Percentiles rank a stretch among this genome's conserved stretches.
phyloP scores from a whole-genome alignment of 2,888 invertebrate species.

The Drosophila setosimentum region DNA sequence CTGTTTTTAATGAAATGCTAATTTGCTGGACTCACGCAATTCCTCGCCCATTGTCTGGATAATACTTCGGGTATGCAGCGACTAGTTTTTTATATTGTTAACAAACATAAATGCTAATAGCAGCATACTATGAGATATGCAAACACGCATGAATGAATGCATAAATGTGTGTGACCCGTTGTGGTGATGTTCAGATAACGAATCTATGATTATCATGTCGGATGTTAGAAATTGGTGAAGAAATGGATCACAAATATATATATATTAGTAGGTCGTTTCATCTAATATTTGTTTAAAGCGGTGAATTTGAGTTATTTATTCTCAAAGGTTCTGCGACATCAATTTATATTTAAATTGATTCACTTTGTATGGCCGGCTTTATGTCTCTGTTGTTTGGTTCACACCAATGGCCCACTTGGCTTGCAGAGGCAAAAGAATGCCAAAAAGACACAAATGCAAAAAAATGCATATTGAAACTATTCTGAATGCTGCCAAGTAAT shows the following conservation, averaged over 20 bases:
- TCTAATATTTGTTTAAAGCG: not conserved
- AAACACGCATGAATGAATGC: constrained; percentile 22
- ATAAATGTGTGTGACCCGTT: not conserved
- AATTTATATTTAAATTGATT: constrained; percentile 32
- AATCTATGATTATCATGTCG: not conserved
- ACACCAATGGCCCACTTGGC: constrained; percentile 57
- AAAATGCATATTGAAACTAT: constrained; percentile 42
- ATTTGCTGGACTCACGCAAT: constrained; percentile 71
- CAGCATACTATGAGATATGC: constrained; percentile 18
- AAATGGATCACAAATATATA: not conserved
- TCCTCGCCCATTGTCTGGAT: constrained; percentile 40
- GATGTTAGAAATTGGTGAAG: not conserved
- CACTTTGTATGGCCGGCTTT: constrained; percentile 11
- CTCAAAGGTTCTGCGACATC: not conserved
- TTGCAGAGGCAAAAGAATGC: constrained; percentile 17
- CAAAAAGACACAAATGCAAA: constrained; percentile 16
- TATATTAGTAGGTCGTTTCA: not conserved
- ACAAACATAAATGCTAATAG: constrained; percentile 13
- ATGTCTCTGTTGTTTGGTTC: constrained; percentile 18
- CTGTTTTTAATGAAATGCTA: constrained; percentile 77
- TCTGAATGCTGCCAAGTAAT: constrained; percentile 56
- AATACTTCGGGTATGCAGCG: constrained; percentile 13
- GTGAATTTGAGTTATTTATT: not conserved
- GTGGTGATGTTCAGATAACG: not conserved
- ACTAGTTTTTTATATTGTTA: constrained; percentile 6